Conservation (phyloP, 2,888 invertebrate species). For the Apamea sordens region DNA sequence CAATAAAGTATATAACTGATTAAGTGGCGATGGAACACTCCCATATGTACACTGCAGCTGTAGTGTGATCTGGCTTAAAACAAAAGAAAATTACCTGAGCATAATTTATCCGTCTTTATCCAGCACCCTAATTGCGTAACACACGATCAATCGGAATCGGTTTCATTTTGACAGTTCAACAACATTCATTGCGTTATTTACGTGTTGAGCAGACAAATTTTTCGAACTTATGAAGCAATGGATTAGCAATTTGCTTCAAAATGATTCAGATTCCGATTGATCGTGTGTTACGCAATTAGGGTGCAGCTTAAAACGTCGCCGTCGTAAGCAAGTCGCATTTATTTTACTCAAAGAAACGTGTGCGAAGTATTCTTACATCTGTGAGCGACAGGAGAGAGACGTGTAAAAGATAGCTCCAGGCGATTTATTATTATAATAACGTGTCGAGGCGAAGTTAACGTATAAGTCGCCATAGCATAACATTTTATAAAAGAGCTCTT, state of each 20-base stretch:
- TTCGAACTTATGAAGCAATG: no score
- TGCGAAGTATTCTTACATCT: conserved; percentile 2
- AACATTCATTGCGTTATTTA: no score
- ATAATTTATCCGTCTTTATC: neutral
- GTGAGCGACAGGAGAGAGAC: neutral
- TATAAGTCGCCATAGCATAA: conserved; percentile 1
- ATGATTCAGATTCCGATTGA: no score
- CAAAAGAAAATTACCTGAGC: conserved; percentile 37
- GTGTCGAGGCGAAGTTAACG: conserved; percentile 7
- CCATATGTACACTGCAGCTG: neutral
- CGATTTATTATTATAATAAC: conserved; percentile 49
- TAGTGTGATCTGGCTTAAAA: neutral
- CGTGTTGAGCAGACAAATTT: no score
- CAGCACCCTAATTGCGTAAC: no score
- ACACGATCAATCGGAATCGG: no score
- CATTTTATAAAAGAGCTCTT: conserved; percentile 17
- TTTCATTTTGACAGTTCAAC: no score
- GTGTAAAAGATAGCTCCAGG: conserved; percentile 29
- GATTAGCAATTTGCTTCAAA: no score
- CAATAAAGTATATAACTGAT: no score
- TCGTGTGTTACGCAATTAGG: no score
- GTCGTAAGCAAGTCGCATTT: conserved; percentile 29
- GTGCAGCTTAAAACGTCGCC: neutral
- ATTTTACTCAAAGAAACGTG: conserved; percentile 33
- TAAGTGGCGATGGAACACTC: no score